Evolutionary conservation across 2,888 invertebrate genomes (phyloP), one percentile per base, ranked within the genome.

Genomic region (Ariolimax columbianus): DNA sequence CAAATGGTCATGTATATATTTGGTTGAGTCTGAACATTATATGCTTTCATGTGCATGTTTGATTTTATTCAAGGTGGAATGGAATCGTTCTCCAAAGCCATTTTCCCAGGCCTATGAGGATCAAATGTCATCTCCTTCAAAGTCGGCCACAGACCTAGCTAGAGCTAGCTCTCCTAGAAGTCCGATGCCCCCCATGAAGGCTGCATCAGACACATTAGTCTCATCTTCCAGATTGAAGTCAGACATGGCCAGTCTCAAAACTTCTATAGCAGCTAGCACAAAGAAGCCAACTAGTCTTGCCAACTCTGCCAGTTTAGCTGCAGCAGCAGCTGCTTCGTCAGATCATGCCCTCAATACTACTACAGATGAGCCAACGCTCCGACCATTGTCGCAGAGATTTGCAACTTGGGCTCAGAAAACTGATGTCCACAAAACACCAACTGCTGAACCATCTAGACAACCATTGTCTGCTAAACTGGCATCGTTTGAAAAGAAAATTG

Each of bases 381-480:
- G 90, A 66, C 90, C 92, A 36, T 89, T 92, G 11, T 87, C 88
- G 4, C 82, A 90, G 51, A 86, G 91, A 63, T 68, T 91, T 80
- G 88, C 89, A 11, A 80, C 88, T 1, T 91, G 91, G 91, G 87
- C 63, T 14, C 88, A 89, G 82, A 89, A 88, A 36, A 51, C 68
- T 6, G 88, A 88, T 26, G 89, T 89, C 2, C 89, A 90, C 1
- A 86, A 80, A 38, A 87, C 89, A 81, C 84, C 83, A 9, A 11
- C 84, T 33, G 86, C 87, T 26, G 89, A 89, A 59, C 92, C 92
- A 1, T 89, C 91, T 26, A 87, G 89, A 40, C 84, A 89, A 40
- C 92, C 92, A 2, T 83, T 92, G 82, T 90, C 91, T n/a, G 90
- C 91, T 14, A 89, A 91, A 77, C 90, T 91, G 86, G 91, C 91